Evolutionary conservation across 2,888 invertebrate species (phyloP).

Genomic region (Dryocosmus kuriphilus): DNA sequence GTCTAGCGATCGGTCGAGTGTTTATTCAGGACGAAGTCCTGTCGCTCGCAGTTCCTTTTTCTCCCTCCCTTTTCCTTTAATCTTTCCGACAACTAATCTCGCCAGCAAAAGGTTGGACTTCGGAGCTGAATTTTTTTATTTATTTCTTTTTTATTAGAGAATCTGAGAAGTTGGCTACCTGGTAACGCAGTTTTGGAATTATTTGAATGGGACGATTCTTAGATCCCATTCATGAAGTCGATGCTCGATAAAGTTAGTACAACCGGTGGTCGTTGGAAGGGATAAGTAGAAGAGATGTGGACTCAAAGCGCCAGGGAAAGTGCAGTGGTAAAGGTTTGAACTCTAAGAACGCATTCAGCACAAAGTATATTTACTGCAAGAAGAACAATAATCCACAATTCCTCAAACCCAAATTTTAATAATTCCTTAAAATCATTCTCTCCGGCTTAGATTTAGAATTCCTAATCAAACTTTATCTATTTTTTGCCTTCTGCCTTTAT

Average conservation of each 20-base stretch:
- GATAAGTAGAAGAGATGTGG: conserved; percentile 33
- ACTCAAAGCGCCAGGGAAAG: conserved; percentile 33
- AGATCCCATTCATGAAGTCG: conserved; percentile 39
- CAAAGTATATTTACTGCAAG: conserved; percentile 23
- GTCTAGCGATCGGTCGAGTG: conserved; percentile 11
- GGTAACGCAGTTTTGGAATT: conserved; percentile 40
- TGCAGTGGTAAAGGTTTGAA: conserved; percentile 18
- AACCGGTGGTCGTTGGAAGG: conserved; percentile 37
- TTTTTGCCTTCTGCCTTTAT: background rate
- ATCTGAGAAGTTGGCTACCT: conserved; percentile 34
- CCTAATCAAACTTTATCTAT: background rate
- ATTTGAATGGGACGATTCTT: conserved; percentile 41
- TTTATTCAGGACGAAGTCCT: conserved; percentile 38
- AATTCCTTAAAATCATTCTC: background rate
- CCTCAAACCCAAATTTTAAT: background rate
- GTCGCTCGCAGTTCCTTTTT: conserved; percentile 21
- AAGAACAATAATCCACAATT: background rate
- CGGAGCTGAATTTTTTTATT: background rate
- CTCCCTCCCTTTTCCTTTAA: conserved; percentile 23
- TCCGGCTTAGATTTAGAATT: background rate
- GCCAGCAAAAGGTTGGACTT: conserved; percentile 19
- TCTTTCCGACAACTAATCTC: conserved; percentile 39
- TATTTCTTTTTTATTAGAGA: conserved; percentile 31
- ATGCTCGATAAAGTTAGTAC: conserved; percentile 39
- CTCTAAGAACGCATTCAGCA: background rate